These are phyloP conservation scores for Erpobdella octoculata DNA, from an alignment of 2,888 invertebrate genomes.

Conservation along the genomic window DNA sequence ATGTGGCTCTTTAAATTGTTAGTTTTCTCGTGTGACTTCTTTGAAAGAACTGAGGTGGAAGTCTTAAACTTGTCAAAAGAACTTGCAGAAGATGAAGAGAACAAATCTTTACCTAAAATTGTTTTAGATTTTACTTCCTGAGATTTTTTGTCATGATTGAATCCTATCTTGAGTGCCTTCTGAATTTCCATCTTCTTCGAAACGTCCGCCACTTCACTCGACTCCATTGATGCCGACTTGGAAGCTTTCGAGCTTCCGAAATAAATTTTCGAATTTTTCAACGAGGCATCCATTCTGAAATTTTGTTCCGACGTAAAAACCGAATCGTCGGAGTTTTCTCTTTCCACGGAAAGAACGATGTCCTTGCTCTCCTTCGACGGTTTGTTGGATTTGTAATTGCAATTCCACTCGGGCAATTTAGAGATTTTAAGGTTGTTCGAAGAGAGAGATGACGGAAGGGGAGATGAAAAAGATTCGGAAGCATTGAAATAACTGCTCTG, in stretches of 20 bases:
- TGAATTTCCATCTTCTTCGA: neutral
- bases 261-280: slow-evolving; percentile 8
- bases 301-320: neutral
- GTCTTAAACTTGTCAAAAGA: neutral
- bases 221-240: slow-evolving; percentile 3
- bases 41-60: neutral
- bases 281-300: neutral
- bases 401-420: slow-evolving; percentile 9
- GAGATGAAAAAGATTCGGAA: neutral
- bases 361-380: neutral
- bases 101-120: slow-evolving; percentile 8
- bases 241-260: neutral
- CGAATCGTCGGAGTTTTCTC: neutral
- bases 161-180: neutral
- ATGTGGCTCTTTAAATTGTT: slow-evolving; percentile 7
- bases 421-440: neutral
- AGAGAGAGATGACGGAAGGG: neutral
- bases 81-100: neutral
- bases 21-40: neutral
- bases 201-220: neutral
- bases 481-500: neutral
- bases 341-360: slow-evolving; percentile 14
- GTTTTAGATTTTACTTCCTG: neutral
- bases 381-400: neutral
- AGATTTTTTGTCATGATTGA: neutral